Evolutionary conservation across 2,797 vertebrate genomes (phyloP).

Genomic region (Urocyon cinereoargenteus): DNA sequence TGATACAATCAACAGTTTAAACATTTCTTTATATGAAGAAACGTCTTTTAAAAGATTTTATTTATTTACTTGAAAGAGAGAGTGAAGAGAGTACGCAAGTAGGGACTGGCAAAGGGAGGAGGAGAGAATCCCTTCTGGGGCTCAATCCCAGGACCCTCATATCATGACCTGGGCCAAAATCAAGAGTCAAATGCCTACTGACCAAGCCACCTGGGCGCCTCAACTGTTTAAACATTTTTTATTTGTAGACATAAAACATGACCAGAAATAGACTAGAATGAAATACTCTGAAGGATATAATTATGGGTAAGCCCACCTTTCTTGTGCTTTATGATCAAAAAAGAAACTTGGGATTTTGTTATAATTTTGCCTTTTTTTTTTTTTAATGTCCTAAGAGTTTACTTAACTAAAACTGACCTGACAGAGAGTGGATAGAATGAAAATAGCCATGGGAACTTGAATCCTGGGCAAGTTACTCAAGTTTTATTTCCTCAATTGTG

Average conservation of each 20-base stretch:
- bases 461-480: not conserved
- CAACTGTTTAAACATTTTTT: not conserved
- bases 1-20: not conserved
- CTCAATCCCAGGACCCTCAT: not conserved
- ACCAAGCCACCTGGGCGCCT: not conserved
- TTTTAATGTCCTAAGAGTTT: not conserved
- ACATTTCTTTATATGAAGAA: not conserved
- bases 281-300: not conserved
- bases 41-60: not conserved
- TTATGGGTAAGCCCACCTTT: not conserved
- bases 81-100: not conserved
- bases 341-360: not conserved
- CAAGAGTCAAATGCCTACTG: not conserved
- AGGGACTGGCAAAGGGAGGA: not conserved
- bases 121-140: not conserved
- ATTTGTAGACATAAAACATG: not conserved
- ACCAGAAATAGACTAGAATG: constrained; percentile 9
- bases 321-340: not conserved
- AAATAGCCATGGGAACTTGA: not conserved
- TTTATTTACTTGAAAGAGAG: not conserved
- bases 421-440: not conserved
- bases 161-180: not conserved
- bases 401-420: constrained; percentile 14
- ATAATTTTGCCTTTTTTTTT: constrained; percentile 39
- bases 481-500: constrained; percentile 29